Base-by-base conservation (phyloP, 2,888 invertebrate species). In the Emesis russula region DNA sequence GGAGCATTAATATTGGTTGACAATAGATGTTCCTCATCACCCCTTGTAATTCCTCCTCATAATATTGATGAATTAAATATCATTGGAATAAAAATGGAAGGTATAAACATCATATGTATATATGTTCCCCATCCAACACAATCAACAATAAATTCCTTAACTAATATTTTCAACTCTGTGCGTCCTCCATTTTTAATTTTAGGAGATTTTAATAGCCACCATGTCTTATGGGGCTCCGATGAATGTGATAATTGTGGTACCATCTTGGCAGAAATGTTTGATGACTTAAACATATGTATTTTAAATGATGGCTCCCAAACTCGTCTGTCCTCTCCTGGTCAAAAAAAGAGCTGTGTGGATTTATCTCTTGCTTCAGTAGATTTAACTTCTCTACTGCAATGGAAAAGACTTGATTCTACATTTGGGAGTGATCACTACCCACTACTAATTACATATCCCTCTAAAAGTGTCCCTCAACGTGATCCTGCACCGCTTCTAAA, bases 361-460 rank as follows among this genome's bases (percentile, higher is more conserved):
- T 36, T 70, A 4, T 25, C 70, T 3, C 36, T 70, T 31, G 5
- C 33, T 33, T 25, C 33, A 1, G 36, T 36, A 2, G 33, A 70
- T 15, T 70, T 70, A 36, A 13, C 70, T 33, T 36, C 70, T 13
- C n/a, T 36, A 36, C 31, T 70, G 7, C 11, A 70, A 31, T 70
- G 70, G 33, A 31, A 70, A 36, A 11, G 31, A 2, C 36, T 70
- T 3, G 25, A 25, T 13, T 15, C 5, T 2, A 33, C 36, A 11
- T 70, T 36, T 70, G 70, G 70, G 15, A 70, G 70, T 70, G 70
- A 70, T 15, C 70, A 70, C 33, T 70, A 11, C 70, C 33, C 70
- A 1, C 33, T 70, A 36, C 33, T 13, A 7, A 70, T 70, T 70
- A 6, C 36, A 9, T 70, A 33, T 13, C 70, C 70, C 6, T 6